Evolutionary conservation across 2,113 vertebrate genomes (phyloP).

Genomic region (Struthidea cinerea): DNA sequence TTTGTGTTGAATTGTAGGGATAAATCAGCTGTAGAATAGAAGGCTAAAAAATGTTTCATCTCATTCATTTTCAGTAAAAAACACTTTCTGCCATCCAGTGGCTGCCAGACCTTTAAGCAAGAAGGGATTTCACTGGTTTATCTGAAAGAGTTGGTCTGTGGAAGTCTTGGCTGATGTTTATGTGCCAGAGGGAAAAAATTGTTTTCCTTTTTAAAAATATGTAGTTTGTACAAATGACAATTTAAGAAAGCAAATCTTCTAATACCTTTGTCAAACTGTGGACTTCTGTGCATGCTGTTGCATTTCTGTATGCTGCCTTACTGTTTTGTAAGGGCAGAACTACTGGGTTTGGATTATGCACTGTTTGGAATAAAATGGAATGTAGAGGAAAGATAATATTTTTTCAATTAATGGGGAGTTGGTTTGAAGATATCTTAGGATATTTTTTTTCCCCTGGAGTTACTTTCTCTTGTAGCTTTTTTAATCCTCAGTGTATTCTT

Average conservation of each 20-base stretch:
- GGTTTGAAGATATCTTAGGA: neutral
- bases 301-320: neutral
- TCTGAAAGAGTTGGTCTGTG: neutral
- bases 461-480: neutral
- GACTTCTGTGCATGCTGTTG: neutral
- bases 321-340: neutral
- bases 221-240: neutral
- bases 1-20: neutral
- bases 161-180: neutral
- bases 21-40: neutral
- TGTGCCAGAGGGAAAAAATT: neutral
- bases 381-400: neutral
- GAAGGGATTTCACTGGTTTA: neutral
- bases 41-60: neutral
- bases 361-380: neutral
- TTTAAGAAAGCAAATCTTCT: neutral
- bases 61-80: neutral
- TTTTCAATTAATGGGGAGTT: neutral
- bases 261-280: neutral
- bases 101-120: neutral
- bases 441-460: neutral
- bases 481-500: neutral
- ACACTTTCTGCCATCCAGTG: neutral
- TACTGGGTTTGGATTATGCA: neutral
- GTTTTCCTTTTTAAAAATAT: neutral